phyloP scores from a whole-genome alignment of 1,140 invertebrate genomes.

The Drosophila novamexicana region DNA sequence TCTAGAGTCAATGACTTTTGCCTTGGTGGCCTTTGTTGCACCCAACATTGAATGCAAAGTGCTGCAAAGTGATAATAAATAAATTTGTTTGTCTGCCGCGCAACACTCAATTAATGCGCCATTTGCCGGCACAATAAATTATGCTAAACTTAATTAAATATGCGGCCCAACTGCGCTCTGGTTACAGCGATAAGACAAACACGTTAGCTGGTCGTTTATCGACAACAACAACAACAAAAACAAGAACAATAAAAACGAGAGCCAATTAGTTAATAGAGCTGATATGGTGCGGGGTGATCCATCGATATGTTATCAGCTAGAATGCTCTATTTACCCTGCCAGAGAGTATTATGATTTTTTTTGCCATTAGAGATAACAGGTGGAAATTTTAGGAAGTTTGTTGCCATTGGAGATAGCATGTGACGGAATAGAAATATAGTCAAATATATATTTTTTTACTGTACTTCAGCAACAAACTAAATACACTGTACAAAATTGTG shows the following conservation, averaged over 20 bases:
- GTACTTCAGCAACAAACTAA: too few relatives aligned
- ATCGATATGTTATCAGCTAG: constrained; percentile 6
- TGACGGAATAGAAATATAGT: too few relatives aligned
- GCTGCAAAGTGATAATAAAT: constrained; percentile 31
- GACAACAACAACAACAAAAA: neutral
- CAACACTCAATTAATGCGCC: constrained; percentile 25
- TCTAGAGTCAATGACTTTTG: constrained; percentile 55
- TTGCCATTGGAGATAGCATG: too few relatives aligned
- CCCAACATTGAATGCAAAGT: constrained; percentile 20
- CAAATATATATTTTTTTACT: too few relatives aligned
- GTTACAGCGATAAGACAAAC: constrained; percentile 1
- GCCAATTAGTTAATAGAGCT: constrained; percentile 19
- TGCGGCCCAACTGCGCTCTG: neutral
- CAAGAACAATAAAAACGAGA: neutral
- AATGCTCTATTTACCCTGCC: neutral
- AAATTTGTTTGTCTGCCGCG: constrained; percentile 18
- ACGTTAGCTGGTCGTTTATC: neutral
- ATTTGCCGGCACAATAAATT: constrained; percentile 18
- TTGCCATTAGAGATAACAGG: too few relatives aligned
- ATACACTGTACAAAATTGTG: too few relatives aligned
- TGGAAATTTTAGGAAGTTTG: too few relatives aligned
- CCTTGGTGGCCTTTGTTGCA: constrained; percentile 15
- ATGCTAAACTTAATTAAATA: constrained; percentile 16
- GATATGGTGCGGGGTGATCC: neutral
- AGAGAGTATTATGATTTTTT: neutral